Evolutionary conservation across 2,113 vertebrate genomes (phyloP).

Genomic region (Hemibagrus wyckioides): DNA sequence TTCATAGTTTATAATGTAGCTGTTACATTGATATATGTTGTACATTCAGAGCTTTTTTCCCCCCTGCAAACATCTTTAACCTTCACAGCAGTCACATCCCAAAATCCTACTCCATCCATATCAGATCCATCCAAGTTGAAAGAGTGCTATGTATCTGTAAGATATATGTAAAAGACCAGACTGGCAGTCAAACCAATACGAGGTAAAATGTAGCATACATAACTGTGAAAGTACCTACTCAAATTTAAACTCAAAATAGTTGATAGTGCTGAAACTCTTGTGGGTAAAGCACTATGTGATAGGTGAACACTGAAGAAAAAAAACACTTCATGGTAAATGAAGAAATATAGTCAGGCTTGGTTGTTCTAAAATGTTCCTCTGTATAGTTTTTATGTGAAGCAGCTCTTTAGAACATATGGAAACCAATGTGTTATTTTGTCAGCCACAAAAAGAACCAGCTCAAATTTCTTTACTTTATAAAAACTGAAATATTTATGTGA

Average conservation of each 20-base stretch:
- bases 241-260: no score
- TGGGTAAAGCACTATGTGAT: slow-evolving; percentile 1
- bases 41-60: background rate
- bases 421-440: background rate
- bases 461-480: background rate
- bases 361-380: background rate
- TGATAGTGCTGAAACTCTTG: background rate
- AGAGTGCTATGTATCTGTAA: background rate
- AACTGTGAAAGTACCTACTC: background rate
- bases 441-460: background rate
- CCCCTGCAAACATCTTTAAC: background rate
- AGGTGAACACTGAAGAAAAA: background rate
- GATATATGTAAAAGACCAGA: background rate
- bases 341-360: background rate
- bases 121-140: background rate
- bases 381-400: background rate
- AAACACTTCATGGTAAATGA: background rate
- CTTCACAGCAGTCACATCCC: background rate
- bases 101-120: background rate
- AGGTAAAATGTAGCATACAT: background rate
- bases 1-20: background rate
- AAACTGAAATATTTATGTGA: background rate
- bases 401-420: background rate
- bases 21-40: background rate
- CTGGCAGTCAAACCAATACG: background rate